Conservation (phyloP, 2,797 vertebrate species). For the Remorina albescens region DNA sequence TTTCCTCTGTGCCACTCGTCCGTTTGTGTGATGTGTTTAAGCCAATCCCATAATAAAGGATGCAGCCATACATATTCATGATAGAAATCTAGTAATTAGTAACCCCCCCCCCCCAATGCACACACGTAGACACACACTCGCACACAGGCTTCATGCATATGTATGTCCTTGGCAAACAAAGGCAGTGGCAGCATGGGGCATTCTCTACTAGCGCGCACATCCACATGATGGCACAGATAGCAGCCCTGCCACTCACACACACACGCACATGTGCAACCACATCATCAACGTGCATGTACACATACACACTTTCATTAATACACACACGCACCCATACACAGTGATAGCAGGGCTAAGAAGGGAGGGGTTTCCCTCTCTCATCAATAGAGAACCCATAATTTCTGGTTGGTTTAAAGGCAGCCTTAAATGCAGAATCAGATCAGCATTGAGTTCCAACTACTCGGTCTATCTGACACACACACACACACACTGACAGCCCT, state of each 20-base stretch:
- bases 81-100: constrained; percentile 89
- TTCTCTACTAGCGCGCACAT: constrained; percentile 87
- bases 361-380: constrained; percentile 67
- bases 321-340: constrained; percentile 31
- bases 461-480: constrained; percentile 55
- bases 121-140: constrained; percentile 49
- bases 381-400: constrained; percentile 77
- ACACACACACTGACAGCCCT: constrained; percentile 57
- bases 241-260: constrained; percentile 82
- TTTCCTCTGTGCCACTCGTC: constrained; percentile 72
- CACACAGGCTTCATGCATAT: constrained; percentile 84
- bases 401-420: constrained; percentile 70
- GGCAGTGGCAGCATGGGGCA: constrained; percentile 82
- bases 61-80: constrained; percentile 90
- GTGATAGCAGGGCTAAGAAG: constrained; percentile 44
- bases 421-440: constrained; percentile 67
- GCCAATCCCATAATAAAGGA: constrained; percentile 87
- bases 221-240: constrained; percentile 86
- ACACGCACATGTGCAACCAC: constrained; percentile 43
- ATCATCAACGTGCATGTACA: constrained; percentile 34
- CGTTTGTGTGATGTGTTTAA: constrained; percentile 83
- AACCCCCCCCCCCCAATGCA: no score
- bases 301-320: constrained; percentile 10
- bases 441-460: constrained; percentile 58
- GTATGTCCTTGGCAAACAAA: constrained; percentile 88